Conservation (phyloP, 2,797 vertebrate species). For the Malacoraja senta region DNA sequence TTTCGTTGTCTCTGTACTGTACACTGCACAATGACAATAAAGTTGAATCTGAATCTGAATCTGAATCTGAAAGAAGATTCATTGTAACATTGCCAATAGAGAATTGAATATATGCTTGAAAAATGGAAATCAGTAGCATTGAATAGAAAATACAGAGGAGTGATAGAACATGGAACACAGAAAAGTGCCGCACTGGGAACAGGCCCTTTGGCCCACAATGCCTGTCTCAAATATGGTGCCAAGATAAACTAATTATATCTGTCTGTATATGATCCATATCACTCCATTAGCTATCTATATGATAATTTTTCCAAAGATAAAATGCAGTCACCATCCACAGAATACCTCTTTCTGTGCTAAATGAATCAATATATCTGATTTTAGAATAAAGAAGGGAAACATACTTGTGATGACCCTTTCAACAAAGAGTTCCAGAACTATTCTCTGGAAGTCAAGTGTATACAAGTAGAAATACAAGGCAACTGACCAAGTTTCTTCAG, state of each 20-base stretch:
- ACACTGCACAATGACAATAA: no score
- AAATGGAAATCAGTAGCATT: not conserved
- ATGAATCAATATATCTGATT: not conserved
- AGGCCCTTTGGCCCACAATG: no score
- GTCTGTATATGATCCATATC: no score
- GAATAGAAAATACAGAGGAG: not conserved
- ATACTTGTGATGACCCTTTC: not conserved
- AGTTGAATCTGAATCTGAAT: no score
- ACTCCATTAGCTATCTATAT: no score
- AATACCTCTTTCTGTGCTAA: not conserved
- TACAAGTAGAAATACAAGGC: not conserved
- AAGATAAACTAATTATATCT: no score
- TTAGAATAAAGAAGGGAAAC: not conserved
- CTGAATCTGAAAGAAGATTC: no score
- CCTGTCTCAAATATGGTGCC: no score
- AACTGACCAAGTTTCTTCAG: not conserved
- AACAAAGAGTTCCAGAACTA: not conserved
- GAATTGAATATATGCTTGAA: not conserved
- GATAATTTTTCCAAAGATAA: not conserved
- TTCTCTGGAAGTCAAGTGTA: not conserved
- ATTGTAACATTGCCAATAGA: not conserved
- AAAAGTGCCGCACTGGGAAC: no score
- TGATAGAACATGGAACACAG: no score
- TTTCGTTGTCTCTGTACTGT: no score
- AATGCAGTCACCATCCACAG: not conserved